A percentile compares a stretch with the other conserved stretches of the same genome.
Conservation (phyloP, 2,113 vertebrate species). For the Microtus montanus region DNA sequence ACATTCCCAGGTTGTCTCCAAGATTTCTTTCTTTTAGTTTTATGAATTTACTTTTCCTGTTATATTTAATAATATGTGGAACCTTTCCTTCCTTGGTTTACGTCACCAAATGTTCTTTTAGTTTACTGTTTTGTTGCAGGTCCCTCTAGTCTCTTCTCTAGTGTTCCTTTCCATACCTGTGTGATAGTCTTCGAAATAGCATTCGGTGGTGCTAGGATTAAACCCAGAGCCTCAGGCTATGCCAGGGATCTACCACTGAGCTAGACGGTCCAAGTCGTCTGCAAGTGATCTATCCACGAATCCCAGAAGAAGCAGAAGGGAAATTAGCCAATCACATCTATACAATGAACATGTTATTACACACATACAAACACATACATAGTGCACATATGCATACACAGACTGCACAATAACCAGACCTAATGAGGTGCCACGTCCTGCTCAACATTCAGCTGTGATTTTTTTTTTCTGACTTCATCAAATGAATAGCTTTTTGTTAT, state of each 20-base stretch:
- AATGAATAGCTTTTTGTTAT: too few relatives aligned
- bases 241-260: background rate
- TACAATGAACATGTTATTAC: too few relatives aligned
- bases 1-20: background rate
- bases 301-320: too few relatives aligned
- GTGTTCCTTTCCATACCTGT: background rate
- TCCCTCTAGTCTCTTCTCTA: background rate
- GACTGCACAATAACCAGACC: too few relatives aligned
- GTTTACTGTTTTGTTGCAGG: background rate
- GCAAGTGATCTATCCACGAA: background rate
- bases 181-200: background rate
- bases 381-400: too few relatives aligned
- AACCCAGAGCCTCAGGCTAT: background rate
- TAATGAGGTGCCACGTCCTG: too few relatives aligned
- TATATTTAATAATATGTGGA: background rate
- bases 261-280: background rate
- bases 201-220: background rate
- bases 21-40: background rate
- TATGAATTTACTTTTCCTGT: background rate
- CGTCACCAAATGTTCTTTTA: background rate
- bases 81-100: background rate
- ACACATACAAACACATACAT: too few relatives aligned
- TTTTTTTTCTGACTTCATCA: too few relatives aligned
- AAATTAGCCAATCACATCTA: too few relatives aligned
- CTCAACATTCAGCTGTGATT: too few relatives aligned